Evolutionary conservation across 2,113 vertebrate species (phyloP).

Genomic region (Hippocampus comes): DNA sequence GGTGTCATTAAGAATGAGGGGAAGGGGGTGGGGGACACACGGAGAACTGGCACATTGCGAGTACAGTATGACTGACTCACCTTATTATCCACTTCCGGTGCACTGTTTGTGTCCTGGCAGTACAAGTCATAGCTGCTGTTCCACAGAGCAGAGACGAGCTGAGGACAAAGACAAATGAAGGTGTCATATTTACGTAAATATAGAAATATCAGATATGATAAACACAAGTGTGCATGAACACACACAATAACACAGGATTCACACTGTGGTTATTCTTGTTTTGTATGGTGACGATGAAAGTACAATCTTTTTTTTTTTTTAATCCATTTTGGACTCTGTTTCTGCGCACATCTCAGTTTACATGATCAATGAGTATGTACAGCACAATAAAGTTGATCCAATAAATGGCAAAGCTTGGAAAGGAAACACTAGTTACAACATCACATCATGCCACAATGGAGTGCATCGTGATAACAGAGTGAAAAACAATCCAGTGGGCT

Average conservation of each 20-base stretch:
- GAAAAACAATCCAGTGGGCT: background rate
- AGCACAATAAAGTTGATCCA: no score
- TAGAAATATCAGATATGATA: background rate
- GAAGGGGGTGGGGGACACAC: background rate
- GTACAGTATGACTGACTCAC: conserved; percentile 59
- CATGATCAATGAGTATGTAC: no score
- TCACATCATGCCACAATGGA: background rate
- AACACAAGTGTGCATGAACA: background rate
- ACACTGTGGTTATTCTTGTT: no score
- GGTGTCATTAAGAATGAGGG: background rate
- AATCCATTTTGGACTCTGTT: no score
- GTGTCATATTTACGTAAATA: background rate
- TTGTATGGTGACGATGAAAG: no score
- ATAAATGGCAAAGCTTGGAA: background rate
- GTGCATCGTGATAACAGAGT: background rate
- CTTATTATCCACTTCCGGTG: conserved; percentile 84
- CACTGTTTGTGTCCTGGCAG: conserved; percentile 88
- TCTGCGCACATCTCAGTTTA: no score
- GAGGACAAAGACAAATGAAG: conserved; percentile 27
- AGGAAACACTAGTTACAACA: background rate
- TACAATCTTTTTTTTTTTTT: no score
- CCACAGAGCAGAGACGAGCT: conserved; percentile 85
- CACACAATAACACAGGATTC: no score
- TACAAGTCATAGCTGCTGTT: conserved; percentile 86
- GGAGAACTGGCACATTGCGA: background rate